Percentiles rank a stretch among this genome's conserved stretches.
These are phyloP conservation scores for Schizopygopsis pylzovi DNA, from an alignment of 2,797 vertebrate species.

Conservation along the genomic window DNA sequence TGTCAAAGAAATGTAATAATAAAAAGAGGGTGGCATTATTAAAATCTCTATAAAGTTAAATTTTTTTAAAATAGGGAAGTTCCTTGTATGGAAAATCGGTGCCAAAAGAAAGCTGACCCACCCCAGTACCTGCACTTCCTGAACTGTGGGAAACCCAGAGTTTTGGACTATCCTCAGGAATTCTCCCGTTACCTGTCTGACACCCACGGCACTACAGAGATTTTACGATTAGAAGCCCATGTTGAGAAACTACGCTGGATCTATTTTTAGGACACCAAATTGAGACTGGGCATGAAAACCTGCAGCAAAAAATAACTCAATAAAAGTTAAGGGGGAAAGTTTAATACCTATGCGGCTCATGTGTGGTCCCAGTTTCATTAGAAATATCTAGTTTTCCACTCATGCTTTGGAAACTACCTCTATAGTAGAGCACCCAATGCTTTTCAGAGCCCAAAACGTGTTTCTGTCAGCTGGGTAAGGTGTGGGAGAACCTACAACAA, in stretches of 20 bases:
- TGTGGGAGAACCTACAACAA: slow-evolving; percentile 42
- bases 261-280: slow-evolving; percentile 79
- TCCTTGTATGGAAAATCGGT: background rate
- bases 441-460: slow-evolving; percentile 42
- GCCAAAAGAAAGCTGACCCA: slow-evolving; percentile 14
- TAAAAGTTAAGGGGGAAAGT: slow-evolving; percentile 84
- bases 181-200: slow-evolving; percentile 71
- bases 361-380: slow-evolving; percentile 83
- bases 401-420: slow-evolving; percentile 74
- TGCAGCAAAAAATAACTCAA: slow-evolving; percentile 82
- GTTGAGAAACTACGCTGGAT: slow-evolving; percentile 66
- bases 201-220: slow-evolving; percentile 56
- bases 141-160: slow-evolving; percentile 71
- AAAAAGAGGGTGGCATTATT: slow-evolving; percentile 54
- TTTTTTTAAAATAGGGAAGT: slow-evolving; percentile 47
- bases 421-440: slow-evolving; percentile 62
- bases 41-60: slow-evolving; percentile 52
- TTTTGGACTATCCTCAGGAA: slow-evolving; percentile 71
- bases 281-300: slow-evolving; percentile 73
- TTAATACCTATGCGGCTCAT: slow-evolving; percentile 79
- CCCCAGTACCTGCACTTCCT: slow-evolving; percentile 64
- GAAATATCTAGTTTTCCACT: slow-evolving; percentile 80
- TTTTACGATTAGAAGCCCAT: slow-evolving; percentile 73
- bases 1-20: slow-evolving; percentile 61
- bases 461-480: slow-evolving; percentile 49